These are phyloP conservation scores for Xestia ashworthii DNA, from an alignment of 2,888 invertebrate genomes.

Conservation along the genomic window DNA sequence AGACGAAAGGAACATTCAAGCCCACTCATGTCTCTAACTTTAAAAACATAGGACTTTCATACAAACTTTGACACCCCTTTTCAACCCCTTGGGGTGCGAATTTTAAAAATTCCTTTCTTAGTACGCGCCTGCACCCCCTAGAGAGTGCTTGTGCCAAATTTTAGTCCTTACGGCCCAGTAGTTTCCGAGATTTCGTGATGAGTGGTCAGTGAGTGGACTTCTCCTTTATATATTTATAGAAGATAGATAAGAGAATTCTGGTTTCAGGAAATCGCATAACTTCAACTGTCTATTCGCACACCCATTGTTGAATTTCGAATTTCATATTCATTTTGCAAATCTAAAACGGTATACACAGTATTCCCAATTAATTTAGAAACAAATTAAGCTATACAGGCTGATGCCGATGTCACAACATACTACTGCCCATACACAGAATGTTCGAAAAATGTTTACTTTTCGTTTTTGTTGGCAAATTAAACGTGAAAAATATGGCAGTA, in stretches of 20 bases:
- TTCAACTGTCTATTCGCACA: constrained; percentile 42
- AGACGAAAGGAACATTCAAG: too few relatives aligned
- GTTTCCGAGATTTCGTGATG: too few relatives aligned
- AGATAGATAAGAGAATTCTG: constrained; percentile 35
- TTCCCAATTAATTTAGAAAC: constrained; percentile 23
- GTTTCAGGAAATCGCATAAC: constrained; percentile 51
- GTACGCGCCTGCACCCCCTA: too few relatives aligned
- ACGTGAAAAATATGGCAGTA: constrained; percentile 26
- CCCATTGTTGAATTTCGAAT: constrained; percentile 46
- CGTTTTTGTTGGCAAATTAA: constrained; percentile 4
- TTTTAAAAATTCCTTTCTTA: too few relatives aligned
- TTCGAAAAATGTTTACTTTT: constrained; percentile 17
- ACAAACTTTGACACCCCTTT: too few relatives aligned
- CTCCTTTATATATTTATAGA: too few relatives aligned
- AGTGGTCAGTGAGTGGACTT: too few relatives aligned
- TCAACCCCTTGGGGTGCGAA: too few relatives aligned
- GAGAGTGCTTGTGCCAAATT: too few relatives aligned
- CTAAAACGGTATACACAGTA: background rate
- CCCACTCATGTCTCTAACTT: too few relatives aligned
- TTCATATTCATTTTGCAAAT: constrained; percentile 11
- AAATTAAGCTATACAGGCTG: background rate
- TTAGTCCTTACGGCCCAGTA: too few relatives aligned
- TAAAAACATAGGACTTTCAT: too few relatives aligned
- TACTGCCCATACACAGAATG: background rate
- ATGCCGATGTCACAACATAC: background rate